phyloP scores from a whole-genome alignment of 2,113 vertebrate genomes.

The Eulemur rufifrons region DNA sequence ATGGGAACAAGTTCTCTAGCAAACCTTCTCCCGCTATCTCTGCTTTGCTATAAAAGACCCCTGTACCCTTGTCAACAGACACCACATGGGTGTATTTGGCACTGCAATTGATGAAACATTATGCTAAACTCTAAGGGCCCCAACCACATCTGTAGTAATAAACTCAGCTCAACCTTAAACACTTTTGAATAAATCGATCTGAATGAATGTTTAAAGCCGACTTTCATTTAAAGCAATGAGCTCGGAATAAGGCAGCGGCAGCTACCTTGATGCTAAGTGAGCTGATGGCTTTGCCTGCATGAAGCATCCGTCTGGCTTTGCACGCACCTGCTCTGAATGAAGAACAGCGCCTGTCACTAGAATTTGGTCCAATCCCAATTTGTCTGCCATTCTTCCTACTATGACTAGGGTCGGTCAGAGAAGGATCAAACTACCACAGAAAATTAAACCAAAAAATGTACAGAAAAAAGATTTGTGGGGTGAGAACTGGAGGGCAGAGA shows the following conservation, averaged over 20 bases:
- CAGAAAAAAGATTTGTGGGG: background rate
- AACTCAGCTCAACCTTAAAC: constrained; percentile 81
- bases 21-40: background rate
- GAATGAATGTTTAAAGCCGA: constrained; percentile 76
- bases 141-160: constrained; percentile 66
- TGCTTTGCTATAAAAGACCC: constrained; percentile 50
- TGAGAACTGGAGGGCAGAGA: background rate
- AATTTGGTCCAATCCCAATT: background rate
- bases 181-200: constrained; percentile 82
- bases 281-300: background rate
- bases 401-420: background rate
- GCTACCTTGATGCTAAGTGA: background rate
- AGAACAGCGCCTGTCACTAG: background rate
- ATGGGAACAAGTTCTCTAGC: constrained; percentile 51
- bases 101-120: constrained; percentile 75
- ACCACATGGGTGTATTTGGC: constrained; percentile 26
- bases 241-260: constrained; percentile 47
- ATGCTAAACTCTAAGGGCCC: constrained; percentile 65
- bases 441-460: background rate
- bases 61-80: background rate
- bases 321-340: background rate
- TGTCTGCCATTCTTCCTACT: background rate
- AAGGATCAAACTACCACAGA: background rate
- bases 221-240: constrained; percentile 76
- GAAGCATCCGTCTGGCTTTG: background rate